phyloP scores from a whole-genome alignment of 2,113 vertebrate genomes.

The Brachionichthys hirsutus region DNA sequence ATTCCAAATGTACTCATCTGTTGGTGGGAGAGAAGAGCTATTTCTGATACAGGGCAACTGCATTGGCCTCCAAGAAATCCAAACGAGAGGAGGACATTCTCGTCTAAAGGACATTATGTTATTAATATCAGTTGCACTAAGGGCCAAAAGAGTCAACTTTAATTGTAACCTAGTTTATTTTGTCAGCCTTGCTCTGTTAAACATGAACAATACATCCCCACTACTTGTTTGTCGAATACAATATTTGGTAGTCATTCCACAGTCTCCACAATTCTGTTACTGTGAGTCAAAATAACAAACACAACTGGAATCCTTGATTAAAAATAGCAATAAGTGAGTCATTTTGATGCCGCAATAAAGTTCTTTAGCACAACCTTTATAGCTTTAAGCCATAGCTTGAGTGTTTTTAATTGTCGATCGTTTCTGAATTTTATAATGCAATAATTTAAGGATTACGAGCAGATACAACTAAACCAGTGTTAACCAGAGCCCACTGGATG shows the following conservation, averaged over 20 bases:
- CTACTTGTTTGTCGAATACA: conserved; percentile 14
- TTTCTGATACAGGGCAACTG: conserved; percentile 62
- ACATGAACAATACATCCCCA: conserved; percentile 30
- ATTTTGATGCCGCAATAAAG: too few relatives aligned
- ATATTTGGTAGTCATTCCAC: conserved; percentile 14
- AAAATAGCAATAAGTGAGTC: too few relatives aligned
- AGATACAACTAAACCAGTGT: too few relatives aligned
- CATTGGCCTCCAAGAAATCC: conserved; percentile 37
- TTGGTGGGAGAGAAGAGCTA: conserved; percentile 54
- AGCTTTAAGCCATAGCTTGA: too few relatives aligned
- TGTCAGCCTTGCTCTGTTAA: conserved; percentile 18
- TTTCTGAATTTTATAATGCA: too few relatives aligned
- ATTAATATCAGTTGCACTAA: conserved; percentile 12
- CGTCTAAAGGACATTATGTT: conserved; percentile 40
- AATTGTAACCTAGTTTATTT: conserved; percentile 31
- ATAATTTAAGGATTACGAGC: too few relatives aligned
- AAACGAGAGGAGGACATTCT: conserved; percentile 36
- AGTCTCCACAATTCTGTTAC: conserved; percentile 4
- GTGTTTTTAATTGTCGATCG: too few relatives aligned
- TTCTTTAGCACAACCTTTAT: too few relatives aligned
- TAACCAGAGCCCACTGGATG: too few relatives aligned
- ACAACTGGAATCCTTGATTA: too few relatives aligned
- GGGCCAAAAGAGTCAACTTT: conserved; percentile 31
- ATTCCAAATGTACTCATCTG: conserved; percentile 70
- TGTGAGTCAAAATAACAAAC: not conserved